Base-by-base conservation (phyloP, 2,888 invertebrate genomes). In the Trichopria drosophilae region DNA sequence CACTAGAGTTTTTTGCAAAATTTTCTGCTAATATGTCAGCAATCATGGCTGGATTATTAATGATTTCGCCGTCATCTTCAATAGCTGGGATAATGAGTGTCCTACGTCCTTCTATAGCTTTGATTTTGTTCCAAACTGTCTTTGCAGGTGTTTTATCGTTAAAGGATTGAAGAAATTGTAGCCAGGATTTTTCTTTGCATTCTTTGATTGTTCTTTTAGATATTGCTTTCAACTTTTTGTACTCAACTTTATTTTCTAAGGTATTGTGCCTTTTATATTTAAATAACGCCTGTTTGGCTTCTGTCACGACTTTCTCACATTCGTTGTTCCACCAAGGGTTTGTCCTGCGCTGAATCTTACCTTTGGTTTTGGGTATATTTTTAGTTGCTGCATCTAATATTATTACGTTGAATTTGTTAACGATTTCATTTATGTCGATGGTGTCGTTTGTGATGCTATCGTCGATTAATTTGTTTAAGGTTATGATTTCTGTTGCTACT, bases 281-380 rank as follows among this genome's bases (percentile, higher is more conserved):
- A 15, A 57, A 54, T 3, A 52, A 47, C 2, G 59, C 52, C 6
- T 51, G 44, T 44, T 59, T 58, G 3, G 20, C 26, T 19, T 47
- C 15, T 41, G 36, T 35, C 4, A 50, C 24, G 1, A 42, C 51
- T 26, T 50, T 34, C 12, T 53, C 31, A 15, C 56, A 53, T 3
- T 58, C 39, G 2, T 52, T 13, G 18, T 57, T 60, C 60, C 59
- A 60, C 60, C 61, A 61, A 7, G 49, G 46, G 5, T 16, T 36
- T 9, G 19, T 47, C 18, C 28, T 49, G 9, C 26, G 19, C 12
- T 4, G 9, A 3, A 6, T 12, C 6, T 39, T 40, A 32, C 3
- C 29, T 32, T 12, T 39, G 13, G 51, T 40, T 49, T 49, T 54
- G 2, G 54, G 51, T 6, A 54, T 57, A 1, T 39, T 42, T 4